Base-by-base conservation (phyloP, 2,888 invertebrate species). In the Chromoteleia sp. region DNA sequence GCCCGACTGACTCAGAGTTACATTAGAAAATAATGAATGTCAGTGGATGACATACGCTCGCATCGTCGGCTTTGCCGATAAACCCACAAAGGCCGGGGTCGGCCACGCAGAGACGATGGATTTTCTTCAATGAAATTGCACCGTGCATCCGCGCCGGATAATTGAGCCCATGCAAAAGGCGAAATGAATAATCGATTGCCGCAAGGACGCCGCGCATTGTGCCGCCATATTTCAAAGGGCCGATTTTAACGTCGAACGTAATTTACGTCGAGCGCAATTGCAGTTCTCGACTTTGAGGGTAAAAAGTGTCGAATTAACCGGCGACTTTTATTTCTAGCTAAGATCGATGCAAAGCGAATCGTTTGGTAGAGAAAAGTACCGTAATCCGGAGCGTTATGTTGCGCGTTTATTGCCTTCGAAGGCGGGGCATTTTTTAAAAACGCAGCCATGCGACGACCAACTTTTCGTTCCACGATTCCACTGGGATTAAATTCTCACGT, bases 401-500 rank as follows among this genome's bases (percentile, higher is more conserved):
- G 39, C 25, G 48, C 3, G 50, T 54, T 41, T 54, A 67, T 67
- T 54, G 41, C 41, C 17, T 45, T 45, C n/a, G n/a, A 14, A 4
- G 10, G 10, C 45, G 5, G 8, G 21, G 19, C 14, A 17, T 10
- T 45, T 21, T 39, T 39, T 25, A 17, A 58, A 50, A 58, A 25
- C 33, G 30, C 21, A 21, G 58, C 58, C 48, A 54, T 77, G 52
- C 48, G 33, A 39, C 52, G 39, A 63, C 48, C 63, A 73, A 82
- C 73, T 75, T 83, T 61, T 73, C 71, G 73, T 81, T 81, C 30
- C 59, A 67, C 39, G 65, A 73, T 79, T 70, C 54, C 33, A 29
- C 6, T 61, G 56, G 76, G 83, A 83, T 85, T 83, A 82, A 83
- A 84, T 83, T 83, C 83, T 83, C 79, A 65, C 70, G 67, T 61